Evolutionary conservation across 1,140 invertebrate species (phyloP), one percentile per base, ranked within the genome.

Genomic region (Eurosta solidaginis): DNA sequence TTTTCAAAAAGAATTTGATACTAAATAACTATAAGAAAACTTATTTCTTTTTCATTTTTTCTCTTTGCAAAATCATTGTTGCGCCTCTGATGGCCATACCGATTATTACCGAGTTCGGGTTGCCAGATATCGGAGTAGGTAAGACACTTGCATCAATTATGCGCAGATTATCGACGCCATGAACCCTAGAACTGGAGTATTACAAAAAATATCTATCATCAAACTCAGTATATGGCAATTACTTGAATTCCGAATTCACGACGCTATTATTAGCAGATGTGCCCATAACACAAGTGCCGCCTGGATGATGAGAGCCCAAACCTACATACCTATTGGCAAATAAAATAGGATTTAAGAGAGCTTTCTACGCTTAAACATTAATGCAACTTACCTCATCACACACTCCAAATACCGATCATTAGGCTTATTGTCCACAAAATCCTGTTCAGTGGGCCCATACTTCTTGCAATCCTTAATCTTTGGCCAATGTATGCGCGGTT

Each of bases 131-230:
- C 0, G 92, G 92, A 0, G 90, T 88, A 0, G 94, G 94, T 42
- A 95, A 81, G 10, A 94, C 88, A 82, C 93, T 94, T 12, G 92
- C 92, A 81, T 95, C 94, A 44, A 93, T 90, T 78, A 95, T 89
- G 42, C 93, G 88, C 3, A 95, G 81, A 42, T 91, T 89, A 3
- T 88, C 83, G 0, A 93, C 85, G 0, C 91, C 90, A 80, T 89
- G 89, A 0, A 95, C 92, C 80, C 93, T 94, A 74, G 9, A 12
- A n/a, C 3, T 10, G 20, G 12, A 20, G 17, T 33, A 12, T 74
- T n/a, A n/a, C 10, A 49, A 63, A 78, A 54, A n/a, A n/a, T n/a
- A n/a, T n/a, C n/a, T n/a, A n/a, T n/a, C n/a, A n/a, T n/a, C n/a
- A n/a, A n/a, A n/a, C n/a, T n/a, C n/a, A 33, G 20, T 36, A 17